A percentile compares a stretch with the other conserved stretches of the same genome.
These are phyloP conservation scores for Rattus norvegicus DNA, from an alignment of 2,113 vertebrate species.

Conservation along the genomic window DNA sequence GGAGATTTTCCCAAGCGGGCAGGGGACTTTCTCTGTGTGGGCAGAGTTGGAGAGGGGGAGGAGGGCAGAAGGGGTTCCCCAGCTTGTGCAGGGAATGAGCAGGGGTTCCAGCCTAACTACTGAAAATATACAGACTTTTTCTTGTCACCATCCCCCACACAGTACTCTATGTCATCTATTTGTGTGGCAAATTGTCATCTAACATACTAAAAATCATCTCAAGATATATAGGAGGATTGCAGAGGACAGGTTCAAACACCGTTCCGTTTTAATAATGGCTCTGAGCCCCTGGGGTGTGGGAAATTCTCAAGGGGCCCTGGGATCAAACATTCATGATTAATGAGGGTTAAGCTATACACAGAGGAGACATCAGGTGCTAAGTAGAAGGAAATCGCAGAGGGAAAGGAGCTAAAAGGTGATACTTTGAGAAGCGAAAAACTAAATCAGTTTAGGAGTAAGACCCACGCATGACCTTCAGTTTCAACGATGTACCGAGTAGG, in stretches of 20 bases:
- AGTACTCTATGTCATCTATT: neutral
- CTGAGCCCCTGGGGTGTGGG: neutral
- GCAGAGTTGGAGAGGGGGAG: too few relatives aligned
- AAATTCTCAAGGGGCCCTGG: neutral
- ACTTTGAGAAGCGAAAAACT: neutral
- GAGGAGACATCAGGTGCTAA: neutral
- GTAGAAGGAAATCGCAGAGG: neutral
- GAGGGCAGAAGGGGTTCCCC: too few relatives aligned
- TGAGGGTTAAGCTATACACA: neutral
- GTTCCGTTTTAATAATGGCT: neutral
- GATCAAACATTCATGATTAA: neutral
- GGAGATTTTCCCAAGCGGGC: too few relatives aligned
- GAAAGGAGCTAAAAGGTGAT: neutral
- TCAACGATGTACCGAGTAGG: neutral
- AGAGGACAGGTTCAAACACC: neutral
- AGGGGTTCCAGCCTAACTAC: neutral
- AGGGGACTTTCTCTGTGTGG: too few relatives aligned
- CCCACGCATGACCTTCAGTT: neutral
- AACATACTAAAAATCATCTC: neutral
- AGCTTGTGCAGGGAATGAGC: too few relatives aligned
- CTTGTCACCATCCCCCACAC: neutral
- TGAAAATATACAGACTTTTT: neutral
- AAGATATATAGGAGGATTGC: neutral
- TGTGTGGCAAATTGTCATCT: neutral
- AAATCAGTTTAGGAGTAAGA: neutral